phyloP scores from a whole-genome alignment of 2,888 invertebrate species.

The Hoplodrina blanda region DNA sequence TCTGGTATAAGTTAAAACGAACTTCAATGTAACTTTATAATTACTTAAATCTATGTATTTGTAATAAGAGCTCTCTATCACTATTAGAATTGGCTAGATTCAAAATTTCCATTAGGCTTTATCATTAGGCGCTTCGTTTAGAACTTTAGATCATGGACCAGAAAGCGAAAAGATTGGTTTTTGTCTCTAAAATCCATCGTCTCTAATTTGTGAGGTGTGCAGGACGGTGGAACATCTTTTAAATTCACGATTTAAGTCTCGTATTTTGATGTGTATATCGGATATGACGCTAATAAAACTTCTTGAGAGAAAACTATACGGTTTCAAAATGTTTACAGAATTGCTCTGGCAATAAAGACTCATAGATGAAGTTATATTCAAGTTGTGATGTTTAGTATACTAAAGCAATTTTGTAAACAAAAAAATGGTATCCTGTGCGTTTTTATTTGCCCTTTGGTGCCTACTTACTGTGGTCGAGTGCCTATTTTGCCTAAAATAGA shows the following conservation, averaged over 20 bases:
- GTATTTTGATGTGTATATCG: background rate
- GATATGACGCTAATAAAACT: background rate
- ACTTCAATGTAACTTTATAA: conserved; percentile 4
- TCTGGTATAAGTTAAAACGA: conserved; percentile 2
- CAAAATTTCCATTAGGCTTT: conserved; percentile 9
- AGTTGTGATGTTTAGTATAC: background rate
- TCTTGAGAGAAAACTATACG: conserved; percentile 10
- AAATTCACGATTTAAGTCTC: background rate
- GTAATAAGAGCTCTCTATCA: conserved; percentile 35
- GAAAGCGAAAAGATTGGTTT: background rate
- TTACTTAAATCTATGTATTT: conserved; percentile 15
- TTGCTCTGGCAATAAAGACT: background rate
- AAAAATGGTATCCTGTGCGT: conserved; percentile 13
- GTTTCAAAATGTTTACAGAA: background rate
- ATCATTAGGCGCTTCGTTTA: conserved; percentile 2
- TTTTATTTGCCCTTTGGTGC: conserved; percentile 53
- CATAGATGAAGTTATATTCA: background rate
- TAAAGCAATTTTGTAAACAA: conserved; percentile 10
- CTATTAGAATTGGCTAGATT: conserved; percentile 39
- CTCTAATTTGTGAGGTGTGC: background rate
- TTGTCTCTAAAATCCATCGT: background rate
- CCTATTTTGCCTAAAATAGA: conserved; percentile 66
- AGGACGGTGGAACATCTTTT: background rate
- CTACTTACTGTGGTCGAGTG: conserved; percentile 61
- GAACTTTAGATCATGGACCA: conserved; percentile 5